Percentiles rank a stretch among this genome's conserved stretches.
Evolutionary conservation across 2,888 invertebrate genomes (phyloP).

Genomic region (Diaperis boleti): DNA sequence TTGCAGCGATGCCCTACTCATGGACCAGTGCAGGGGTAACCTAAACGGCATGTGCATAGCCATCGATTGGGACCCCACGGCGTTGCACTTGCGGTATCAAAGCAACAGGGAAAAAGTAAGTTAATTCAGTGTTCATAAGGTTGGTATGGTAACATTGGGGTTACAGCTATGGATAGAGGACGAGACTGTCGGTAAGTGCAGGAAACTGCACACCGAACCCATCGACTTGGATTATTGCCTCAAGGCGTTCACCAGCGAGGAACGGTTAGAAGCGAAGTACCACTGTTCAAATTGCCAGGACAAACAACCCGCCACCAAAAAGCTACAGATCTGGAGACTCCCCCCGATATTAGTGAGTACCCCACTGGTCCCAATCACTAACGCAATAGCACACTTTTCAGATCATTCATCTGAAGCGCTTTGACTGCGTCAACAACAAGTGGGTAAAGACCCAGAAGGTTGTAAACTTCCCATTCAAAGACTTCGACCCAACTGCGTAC

Average conservation of each 20-base stretch:
- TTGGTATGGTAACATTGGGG: constrained; percentile 49
- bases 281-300: constrained; percentile 87
- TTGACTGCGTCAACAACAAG: constrained; percentile 89
- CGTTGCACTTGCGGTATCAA: constrained; percentile 84
- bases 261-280: constrained; percentile 87
- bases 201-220: constrained; percentile 82
- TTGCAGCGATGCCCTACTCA: constrained; percentile 71
- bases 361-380: neutral
- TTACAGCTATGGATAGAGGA: constrained; percentile 82
- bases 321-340: constrained; percentile 90
- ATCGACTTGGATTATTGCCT: constrained; percentile 88
- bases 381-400: constrained; percentile 60
- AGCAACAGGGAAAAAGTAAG: constrained; percentile 62
- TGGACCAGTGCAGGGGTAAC: constrained; percentile 60
- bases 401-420: constrained; percentile 93
- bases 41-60: constrained; percentile 72
- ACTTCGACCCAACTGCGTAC: constrained; percentile 90
- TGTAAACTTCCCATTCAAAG: constrained; percentile 87
- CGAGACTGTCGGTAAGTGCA: constrained; percentile 76
- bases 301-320: constrained; percentile 89
- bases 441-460: constrained; percentile 97
- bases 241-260: constrained; percentile 89
- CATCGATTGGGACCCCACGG: constrained; percentile 96
- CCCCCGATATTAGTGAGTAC: constrained; percentile 85
- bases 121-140: neutral